Conservation (phyloP, 2,113 vertebrate genomes). For the Gnathonemus longibarbis region DNA sequence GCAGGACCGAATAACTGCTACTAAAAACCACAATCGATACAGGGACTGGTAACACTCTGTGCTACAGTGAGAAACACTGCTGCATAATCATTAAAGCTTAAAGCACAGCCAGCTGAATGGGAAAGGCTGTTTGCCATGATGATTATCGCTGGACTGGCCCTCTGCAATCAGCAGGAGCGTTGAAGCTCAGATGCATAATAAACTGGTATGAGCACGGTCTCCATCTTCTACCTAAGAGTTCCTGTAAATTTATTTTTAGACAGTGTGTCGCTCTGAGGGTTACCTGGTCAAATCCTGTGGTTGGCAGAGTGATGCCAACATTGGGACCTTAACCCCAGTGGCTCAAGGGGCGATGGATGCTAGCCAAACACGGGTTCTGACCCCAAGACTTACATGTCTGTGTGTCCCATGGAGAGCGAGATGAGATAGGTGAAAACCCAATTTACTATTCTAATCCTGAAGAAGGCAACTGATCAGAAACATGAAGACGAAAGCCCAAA, state of each 20-base stretch:
- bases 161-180: neutral
- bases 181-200: neutral
- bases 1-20: slow-evolving; percentile 39
- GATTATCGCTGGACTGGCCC: neutral
- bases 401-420: slow-evolving; percentile 13
- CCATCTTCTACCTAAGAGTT: neutral
- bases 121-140: neutral
- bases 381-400: neutral
- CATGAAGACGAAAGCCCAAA: neutral
- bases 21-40: neutral
- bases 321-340: neutral
- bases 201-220: neutral
- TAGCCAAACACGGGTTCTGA: neutral
- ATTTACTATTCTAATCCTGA: neutral
- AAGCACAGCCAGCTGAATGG: neutral
- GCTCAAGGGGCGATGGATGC: neutral
- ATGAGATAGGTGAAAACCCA: slow-evolving; percentile 25
- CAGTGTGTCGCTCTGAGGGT: neutral
- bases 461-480: neutral
- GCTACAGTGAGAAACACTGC: neutral
- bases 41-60: neutral
- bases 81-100: neutral
- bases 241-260: neutral
- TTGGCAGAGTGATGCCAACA: neutral
- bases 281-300: neutral